Evolutionary conservation across 1,140 invertebrate species (phyloP), one percentile per base, ranked within the genome.

Genomic region (Zaprionus lachaisei): DNA sequence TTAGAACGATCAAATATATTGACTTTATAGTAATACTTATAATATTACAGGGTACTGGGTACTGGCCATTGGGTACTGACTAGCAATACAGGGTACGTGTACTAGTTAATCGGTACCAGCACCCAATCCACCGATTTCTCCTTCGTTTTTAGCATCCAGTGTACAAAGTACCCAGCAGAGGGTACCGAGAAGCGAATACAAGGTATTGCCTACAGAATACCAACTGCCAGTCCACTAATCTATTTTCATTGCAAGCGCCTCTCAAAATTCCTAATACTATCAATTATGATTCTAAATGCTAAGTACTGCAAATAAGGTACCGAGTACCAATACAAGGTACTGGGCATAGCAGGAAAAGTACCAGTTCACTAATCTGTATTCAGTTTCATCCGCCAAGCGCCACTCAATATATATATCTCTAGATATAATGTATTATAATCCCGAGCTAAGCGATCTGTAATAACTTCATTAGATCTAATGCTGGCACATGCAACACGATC

Each of bases 391-490:
- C 11, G 20, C 11, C 20, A 5, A 56, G 26, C 54, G 26, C 24
- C 26, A 28, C 20, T 56, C n/a, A 9, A 17, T 17, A 47, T 9
- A 47, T n/a, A 9, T 47, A 34, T 20, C 17, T 65, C 34, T 20
- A 20, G 44, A 2, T 11, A 47, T 51, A 14, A 51, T 51, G n/a
- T 3, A 20, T 20, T 22, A 58, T 47, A 61, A 55, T 65, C 37
- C 57, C 54, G 34, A 49, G 56, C 38, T 66, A 55, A 77, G 57
- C 58, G 55, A 61, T 20, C 44, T 47, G 57, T 87, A 83, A 86
- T 80, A 86, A 60, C 83, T 87, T 72, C 70, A 83, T 86, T 86
- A 83, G 83, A 76, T 47, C 67, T 58, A 58, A 41, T 22, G 31
- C 58, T 12, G 15, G 28, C 38, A 60, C 26, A 54, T 47, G 24